Evolutionary conservation across 2,797 vertebrate genomes (phyloP).

Genomic region (Pseudochaenichthys georgianus): DNA sequence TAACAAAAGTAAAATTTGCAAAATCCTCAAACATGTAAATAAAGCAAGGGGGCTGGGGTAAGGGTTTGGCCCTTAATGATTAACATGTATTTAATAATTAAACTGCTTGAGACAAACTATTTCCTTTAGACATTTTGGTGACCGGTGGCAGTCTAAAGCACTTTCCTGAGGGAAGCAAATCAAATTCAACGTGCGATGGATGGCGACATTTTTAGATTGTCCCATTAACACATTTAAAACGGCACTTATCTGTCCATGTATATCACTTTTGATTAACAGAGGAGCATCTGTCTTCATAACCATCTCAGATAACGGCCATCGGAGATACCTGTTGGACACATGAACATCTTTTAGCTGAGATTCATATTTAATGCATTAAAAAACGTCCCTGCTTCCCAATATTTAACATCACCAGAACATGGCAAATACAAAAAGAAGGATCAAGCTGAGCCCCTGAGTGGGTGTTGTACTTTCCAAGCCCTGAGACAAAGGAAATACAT

Average conservation of each 20-base stretch:
- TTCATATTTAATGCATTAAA: conserved; percentile 40
- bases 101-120: too few species aligned
- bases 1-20: too few species aligned
- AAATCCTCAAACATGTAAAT: too few species aligned
- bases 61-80: too few species aligned
- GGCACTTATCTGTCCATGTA: background rate
- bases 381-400: conserved; percentile 40
- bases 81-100: too few species aligned
- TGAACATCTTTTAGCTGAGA: conserved; percentile 20
- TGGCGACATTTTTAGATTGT: conserved; percentile 5
- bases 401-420: conserved; percentile 36
- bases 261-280: conserved; percentile 4
- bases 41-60: too few species aligned
- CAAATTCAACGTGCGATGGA: too few species aligned
- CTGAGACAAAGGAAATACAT: conserved; percentile 62
- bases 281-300: background rate
- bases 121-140: too few species aligned
- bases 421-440: conserved; percentile 32
- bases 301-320: conserved; percentile 8
- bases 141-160: too few species aligned
- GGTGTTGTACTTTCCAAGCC: conserved; percentile 64
- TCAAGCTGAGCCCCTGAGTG: conserved; percentile 54
- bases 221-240: background rate
- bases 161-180: too few species aligned
- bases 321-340: background rate